A percentile compares a stretch with the other conserved stretches of the same genome.
phyloP scores from a whole-genome alignment of 1,140 invertebrate genomes.

The Cylas formicarius region DNA sequence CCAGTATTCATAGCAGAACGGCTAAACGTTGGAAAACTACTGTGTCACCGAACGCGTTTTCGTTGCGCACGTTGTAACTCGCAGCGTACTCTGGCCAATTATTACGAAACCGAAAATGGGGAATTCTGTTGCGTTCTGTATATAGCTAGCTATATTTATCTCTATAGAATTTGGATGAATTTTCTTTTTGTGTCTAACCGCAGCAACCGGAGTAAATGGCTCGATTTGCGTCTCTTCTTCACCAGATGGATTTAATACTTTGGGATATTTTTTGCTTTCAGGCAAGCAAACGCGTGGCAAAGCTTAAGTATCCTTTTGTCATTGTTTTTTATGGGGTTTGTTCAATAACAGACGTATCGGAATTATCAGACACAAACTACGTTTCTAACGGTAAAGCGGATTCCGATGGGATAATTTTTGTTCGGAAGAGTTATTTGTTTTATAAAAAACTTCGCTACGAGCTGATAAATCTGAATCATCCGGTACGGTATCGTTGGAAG shows the following conservation, averaged over 20 bases:
- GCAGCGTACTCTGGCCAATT: slow-evolving; percentile 68
- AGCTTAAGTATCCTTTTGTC: too few relatives aligned
- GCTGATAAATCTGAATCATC: too few relatives aligned
- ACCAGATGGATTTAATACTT: slow-evolving; percentile 73
- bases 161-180: slow-evolving; percentile 6
- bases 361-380: too few relatives aligned
- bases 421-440: too few relatives aligned
- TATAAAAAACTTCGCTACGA: too few relatives aligned
- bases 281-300: not conserved
- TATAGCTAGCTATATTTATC: slow-evolving; percentile 3
- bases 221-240: slow-evolving; percentile 38
- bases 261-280: slow-evolving; percentile 53
- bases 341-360: too few relatives aligned
- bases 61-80: slow-evolving; percentile 71
- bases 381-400: too few relatives aligned
- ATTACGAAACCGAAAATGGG: slow-evolving; percentile 66
- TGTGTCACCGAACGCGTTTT: slow-evolving; percentile 89
- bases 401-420: too few relatives aligned
- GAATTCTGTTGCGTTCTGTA: slow-evolving; percentile 63
- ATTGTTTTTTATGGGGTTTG: too few relatives aligned
- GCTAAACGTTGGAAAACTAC: slow-evolving; percentile 66
- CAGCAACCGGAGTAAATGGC: slow-evolving; percentile 5
- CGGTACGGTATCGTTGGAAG: too few relatives aligned
- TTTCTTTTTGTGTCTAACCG: slow-evolving; percentile 15
- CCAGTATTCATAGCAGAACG: slow-evolving; percentile 88